Conservation (phyloP, 2,797 vertebrate genomes). For the Sebastes minor region DNA sequence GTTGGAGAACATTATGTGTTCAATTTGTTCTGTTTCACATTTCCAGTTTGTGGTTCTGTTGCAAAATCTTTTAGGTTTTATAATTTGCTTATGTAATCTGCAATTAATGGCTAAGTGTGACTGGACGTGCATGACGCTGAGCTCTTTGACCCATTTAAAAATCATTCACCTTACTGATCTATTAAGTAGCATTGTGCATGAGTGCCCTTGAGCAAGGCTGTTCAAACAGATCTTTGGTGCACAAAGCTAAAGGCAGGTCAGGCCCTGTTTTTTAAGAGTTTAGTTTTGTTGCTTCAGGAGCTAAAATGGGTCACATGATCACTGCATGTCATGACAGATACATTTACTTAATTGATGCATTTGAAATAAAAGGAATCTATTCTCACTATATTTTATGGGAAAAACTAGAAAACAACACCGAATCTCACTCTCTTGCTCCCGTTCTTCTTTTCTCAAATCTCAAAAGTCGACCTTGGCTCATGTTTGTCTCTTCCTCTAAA, state of each 20-base stretch:
- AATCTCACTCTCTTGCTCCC: neutral
- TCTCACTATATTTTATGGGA: neutral
- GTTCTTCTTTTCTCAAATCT: conserved; percentile 20
- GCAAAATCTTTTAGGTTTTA: neutral
- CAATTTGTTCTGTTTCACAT: neutral
- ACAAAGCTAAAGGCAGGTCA: neutral
- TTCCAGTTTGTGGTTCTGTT: neutral
- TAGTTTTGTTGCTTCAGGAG: neutral
- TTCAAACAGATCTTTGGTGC: neutral
- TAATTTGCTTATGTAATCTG: neutral
- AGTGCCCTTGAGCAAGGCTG: neutral
- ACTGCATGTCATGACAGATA: neutral
- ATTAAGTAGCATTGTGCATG: neutral
- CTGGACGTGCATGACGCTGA: neutral
- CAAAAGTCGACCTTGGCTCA: conserved; percentile 17
- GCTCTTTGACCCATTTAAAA: neutral
- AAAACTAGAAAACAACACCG: neutral
- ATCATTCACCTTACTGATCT: neutral
- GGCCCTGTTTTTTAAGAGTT: neutral
- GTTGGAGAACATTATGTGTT: neutral
- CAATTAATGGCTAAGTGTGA: neutral
- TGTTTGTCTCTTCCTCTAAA: conserved; percentile 54
- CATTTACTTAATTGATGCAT: neutral
- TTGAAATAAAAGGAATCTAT: neutral
- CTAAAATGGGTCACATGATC: neutral